Percentiles rank a stretch among this genome's conserved stretches.
phyloP scores from a whole-genome alignment of 2,113 vertebrate genomes.

The Colistium nudipinnis region DNA sequence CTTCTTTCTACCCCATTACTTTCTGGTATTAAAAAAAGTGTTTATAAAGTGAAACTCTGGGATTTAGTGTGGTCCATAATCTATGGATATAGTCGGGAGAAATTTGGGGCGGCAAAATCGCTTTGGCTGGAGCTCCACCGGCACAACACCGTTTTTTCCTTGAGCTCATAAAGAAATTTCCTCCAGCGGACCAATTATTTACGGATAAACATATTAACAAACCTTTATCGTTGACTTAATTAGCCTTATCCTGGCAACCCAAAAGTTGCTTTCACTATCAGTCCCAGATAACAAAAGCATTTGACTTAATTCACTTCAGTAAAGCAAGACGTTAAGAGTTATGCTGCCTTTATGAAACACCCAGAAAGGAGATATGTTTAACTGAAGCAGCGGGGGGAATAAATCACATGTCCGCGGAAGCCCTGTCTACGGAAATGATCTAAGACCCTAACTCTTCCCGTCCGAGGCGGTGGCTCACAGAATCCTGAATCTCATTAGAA shows the following conservation, averaged over 20 bases:
- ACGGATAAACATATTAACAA: neutral
- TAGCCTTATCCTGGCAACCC: neutral
- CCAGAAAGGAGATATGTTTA: neutral
- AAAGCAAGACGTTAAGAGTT: neutral
- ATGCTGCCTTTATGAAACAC: neutral
- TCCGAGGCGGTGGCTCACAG: neutral
- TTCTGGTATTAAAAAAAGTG: no score
- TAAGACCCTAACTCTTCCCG: conserved; percentile 10
- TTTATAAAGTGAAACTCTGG: no score
- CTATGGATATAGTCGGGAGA: neutral
- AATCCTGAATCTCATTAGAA: conserved; percentile 39
- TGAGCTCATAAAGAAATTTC: neutral
- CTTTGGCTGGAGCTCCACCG: neutral
- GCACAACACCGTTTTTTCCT: conserved; percentile 11
- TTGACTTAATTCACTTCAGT: no score
- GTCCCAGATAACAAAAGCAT: no score
- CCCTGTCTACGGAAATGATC: conserved; percentile 16
- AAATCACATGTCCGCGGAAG: conserved; percentile 9
- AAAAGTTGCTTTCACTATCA: neutral
- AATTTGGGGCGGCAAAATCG: neutral
- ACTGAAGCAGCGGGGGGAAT: neutral
- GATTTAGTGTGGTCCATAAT: no score
- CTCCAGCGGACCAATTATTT: neutral
- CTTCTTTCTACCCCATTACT: no score
- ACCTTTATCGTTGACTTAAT: neutral